Evolutionary conservation across 1,140 invertebrate species (phyloP).

Genomic region (Glomeris maerens): DNA sequence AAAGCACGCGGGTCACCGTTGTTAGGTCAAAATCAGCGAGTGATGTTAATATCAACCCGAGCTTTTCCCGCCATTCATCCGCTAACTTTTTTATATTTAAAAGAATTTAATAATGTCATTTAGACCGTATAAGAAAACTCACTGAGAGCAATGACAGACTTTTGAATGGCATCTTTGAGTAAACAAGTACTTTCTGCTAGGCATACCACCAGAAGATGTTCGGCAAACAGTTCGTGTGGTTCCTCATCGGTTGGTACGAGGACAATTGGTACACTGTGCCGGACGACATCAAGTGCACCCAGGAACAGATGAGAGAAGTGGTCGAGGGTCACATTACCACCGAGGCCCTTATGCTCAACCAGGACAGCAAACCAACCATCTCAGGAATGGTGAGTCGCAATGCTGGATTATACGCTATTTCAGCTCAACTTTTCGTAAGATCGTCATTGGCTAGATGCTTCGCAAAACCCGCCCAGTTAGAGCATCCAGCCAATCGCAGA

Average conservation of each 20-base stretch:
- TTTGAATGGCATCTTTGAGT: no score
- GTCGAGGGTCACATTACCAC: slow-evolving; percentile 96
- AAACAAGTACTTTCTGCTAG: slow-evolving; percentile 19
- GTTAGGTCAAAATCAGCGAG: no score
- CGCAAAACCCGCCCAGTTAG: not conserved
- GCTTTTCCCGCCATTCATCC: no score
- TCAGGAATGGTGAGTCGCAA: slow-evolving; percentile 92
- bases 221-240: slow-evolving; percentile 96
- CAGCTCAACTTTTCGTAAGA: no score
- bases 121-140: no score
- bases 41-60: no score
- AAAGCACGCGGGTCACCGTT: no score
- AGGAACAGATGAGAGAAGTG: slow-evolving; percentile 78
- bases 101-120: no score
- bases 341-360: slow-evolving; percentile 96
- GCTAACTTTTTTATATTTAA: no score
- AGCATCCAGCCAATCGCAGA: not conserved
- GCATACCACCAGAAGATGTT: slow-evolving; percentile 83
- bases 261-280: slow-evolving; percentile 96
- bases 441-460: not conserved
- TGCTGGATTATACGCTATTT: no score
- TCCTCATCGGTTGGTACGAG: slow-evolving; percentile 99
- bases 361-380: slow-evolving; percentile 78
- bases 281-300: slow-evolving; percentile 77
- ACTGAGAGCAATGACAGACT: no score